Base-by-base conservation (phyloP, 1,140 invertebrate genomes). In the Drosophila bipectinata region DNA sequence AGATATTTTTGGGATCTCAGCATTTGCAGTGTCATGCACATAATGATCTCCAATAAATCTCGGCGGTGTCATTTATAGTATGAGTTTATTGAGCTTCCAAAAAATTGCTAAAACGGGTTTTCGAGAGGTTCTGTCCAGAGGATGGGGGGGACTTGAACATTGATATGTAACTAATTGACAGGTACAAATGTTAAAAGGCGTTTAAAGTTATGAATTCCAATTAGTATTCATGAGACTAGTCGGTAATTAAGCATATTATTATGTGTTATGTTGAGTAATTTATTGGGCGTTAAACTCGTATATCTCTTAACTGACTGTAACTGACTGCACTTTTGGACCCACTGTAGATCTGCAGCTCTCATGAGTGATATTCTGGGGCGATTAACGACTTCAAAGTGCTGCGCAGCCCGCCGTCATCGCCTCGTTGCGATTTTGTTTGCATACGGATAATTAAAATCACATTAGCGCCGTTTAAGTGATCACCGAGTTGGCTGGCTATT, bases 371-470 rank as follows among this genome's bases (percentile, higher is more conserved):
- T 61, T 67, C 39, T 52, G 41, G 45, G 61, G 52, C 53, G 26
- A 52, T 66, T 75, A 79, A 74, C 79, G 67, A 76, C 62, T 67
- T 62, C 52, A 76, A 63, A 69, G 48, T 71, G 61, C 51, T 37
- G 39, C 53, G n/a, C 12, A 30, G 15, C 34, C 53, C 37, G 53
- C 37, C 57, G 63, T 79, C 53, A 64, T 60, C 63, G 63, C 62
- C 72, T 49, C 21, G 53, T 55, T 58, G 60, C 64, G 58, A 58
- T 60, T 79, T n/a, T 71, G 77, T 77, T 80, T 85, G 63, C 69
- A 81, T 82, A 68, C 54, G 51, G 48, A 85, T 82, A 81, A 87
- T 87, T 85, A 85, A 77, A 75, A 78, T 67, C 78, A 72, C 74
- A 87, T 85, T 85, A 87, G 62, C 69, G 69, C 64, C 64, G 45